Evolutionary conservation across 2,888 invertebrate genomes (phyloP).

Genomic region (Andrena haemorrhoa): DNA sequence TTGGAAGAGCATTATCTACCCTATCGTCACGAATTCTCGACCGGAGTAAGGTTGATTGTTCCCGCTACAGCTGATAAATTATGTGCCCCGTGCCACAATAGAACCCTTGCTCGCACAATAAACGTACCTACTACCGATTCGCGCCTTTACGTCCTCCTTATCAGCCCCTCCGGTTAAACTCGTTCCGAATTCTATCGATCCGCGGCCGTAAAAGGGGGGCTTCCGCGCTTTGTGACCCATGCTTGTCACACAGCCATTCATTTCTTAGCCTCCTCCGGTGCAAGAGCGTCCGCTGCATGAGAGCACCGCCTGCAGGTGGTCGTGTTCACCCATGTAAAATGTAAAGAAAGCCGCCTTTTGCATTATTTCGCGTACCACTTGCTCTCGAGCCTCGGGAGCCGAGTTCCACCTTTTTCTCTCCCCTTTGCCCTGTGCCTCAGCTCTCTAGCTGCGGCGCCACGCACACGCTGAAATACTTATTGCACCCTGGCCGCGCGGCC

Average conservation of each 20-base stretch:
- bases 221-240: constrained; percentile 30
- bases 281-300: constrained; percentile 3
- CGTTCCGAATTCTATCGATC: constrained; percentile 48
- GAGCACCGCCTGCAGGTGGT: constrained; percentile 23
- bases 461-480: constrained; percentile 65
- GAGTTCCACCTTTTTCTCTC: constrained; percentile 8
- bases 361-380: constrained; percentile 69
- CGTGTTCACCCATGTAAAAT: constrained; percentile 67
- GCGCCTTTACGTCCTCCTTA: background rate
- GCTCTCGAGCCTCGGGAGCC: constrained; percentile 37
- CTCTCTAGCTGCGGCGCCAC: constrained; percentile 1
- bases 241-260: constrained; percentile 39
- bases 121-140: constrained; percentile 20
- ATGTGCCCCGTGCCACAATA: background rate
- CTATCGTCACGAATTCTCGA: background rate
- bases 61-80: constrained; percentile 20
- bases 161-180: constrained; percentile 36
- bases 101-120: constrained; percentile 9
- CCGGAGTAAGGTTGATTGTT: background rate
- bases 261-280: constrained; percentile 15
- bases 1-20: background rate
- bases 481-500: constrained; percentile 13
- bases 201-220: constrained; percentile 1
- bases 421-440: background rate
- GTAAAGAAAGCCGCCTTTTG: constrained; percentile 67